Base-by-base conservation (phyloP, 2,888 invertebrate genomes). In the Phengaris arion region DNA sequence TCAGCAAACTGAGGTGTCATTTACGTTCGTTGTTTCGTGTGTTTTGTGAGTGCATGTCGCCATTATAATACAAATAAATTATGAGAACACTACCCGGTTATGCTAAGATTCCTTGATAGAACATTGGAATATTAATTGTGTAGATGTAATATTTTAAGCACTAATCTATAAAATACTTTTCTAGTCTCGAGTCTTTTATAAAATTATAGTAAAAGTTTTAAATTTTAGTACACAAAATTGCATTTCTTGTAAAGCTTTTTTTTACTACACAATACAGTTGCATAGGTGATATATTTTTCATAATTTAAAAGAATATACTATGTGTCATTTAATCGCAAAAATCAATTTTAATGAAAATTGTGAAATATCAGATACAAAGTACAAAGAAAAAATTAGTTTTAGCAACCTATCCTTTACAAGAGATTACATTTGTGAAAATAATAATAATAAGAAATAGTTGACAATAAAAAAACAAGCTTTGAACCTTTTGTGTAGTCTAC, bases 381-480 rank as follows among this genome's bases (percentile, higher is more conserved):
- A 9, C 8, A 15, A 15, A n/a, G 4, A 57, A 57, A 57, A 4
- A 2, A 64, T n/a, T n/a, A 22, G 1, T 35, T 64, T 45, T 64
- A 64, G 15, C 59, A 22, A 59, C 35, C 35, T 35, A 12, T 64
- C 35, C 35, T 45, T 45, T 6, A 10, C 22, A 45, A 64, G 64
- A 64, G 64, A 64, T 64, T 64, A 45, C 64, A 45, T 64, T 64
- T 64, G 6, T 64, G 35, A 45, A 45, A 64, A 52, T 3, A 10
- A 52, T 12, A 52, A 45, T 64, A 45, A 64, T 35, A 35, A 45
- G 59, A 22, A 64, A 64, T 35, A 64, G 12, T 12, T 15, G 15
- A 57, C 15, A 64, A 35, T 15, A 59, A 59, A 64, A 64, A 35
- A 64, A 64, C 64, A 64, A 64, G 64, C 64, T 64, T 64, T 35